These are phyloP conservation scores for Rhynchophorus ferrugineus DNA, from an alignment of 1,140 invertebrate species.

Conservation along the genomic window DNA sequence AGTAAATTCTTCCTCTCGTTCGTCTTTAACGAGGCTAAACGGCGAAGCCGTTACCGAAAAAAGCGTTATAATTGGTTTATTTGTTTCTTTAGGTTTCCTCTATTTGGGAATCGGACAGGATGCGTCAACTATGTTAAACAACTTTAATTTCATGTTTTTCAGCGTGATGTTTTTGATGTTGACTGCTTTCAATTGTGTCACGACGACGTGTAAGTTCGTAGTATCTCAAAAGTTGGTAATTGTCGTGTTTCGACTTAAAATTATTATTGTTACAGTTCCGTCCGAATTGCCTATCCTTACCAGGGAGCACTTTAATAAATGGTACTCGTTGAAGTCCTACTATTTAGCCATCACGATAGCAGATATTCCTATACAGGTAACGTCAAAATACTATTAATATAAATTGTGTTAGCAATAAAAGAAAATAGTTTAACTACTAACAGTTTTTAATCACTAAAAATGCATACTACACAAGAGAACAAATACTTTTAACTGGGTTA, in stretches of 20 bases:
- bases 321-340: slow-evolving; percentile 87
- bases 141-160: slow-evolving; percentile 38
- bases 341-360: slow-evolving; percentile 79
- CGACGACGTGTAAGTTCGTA: slow-evolving; percentile 63
- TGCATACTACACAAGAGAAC: no score
- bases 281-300: slow-evolving; percentile 75
- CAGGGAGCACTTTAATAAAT: slow-evolving; percentile 85
- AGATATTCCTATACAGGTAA: slow-evolving; percentile 76
- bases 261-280: slow-evolving; percentile 60
- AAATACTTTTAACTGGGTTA: no score
- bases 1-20: not conserved
- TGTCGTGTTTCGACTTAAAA: not conserved
- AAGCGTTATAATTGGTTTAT: not conserved
- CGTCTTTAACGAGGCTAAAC: not conserved
- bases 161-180: slow-evolving; percentile 38
- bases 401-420: no score
- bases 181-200: slow-evolving; percentile 65
- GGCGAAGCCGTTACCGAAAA: no score
- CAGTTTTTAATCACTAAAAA: no score
- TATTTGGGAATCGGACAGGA: slow-evolving; percentile 68
- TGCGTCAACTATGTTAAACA: slow-evolving; percentile 34
- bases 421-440: no score
- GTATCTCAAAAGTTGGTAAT: not conserved
- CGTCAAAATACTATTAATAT: no score
- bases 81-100: slow-evolving; percentile 50